A percentile compares a stretch with the other conserved stretches of the same genome.
Evolutionary conservation across 2,888 invertebrate genomes (phyloP).

Genomic region (Mesochorus sp.): DNA sequence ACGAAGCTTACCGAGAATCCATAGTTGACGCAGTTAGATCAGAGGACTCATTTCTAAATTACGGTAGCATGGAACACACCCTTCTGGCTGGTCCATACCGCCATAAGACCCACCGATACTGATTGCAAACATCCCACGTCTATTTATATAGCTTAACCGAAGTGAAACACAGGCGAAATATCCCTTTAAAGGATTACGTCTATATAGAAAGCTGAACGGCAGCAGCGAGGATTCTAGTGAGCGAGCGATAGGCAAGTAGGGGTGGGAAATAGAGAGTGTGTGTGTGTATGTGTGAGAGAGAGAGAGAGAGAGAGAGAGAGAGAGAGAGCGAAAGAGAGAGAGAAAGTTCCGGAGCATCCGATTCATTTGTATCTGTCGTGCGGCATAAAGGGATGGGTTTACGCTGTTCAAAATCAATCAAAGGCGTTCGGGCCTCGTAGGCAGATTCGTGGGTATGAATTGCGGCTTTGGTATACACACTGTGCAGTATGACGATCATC

Average conservation of each 20-base stretch:
- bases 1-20: constrained; percentile 16
- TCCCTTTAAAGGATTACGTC: constrained; percentile 81
- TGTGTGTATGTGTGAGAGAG: neutral
- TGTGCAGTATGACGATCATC: constrained; percentile 20
- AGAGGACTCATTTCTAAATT: constrained; percentile 76
- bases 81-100: constrained; percentile 40
- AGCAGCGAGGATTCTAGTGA: constrained; percentile 33
- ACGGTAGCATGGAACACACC: constrained; percentile 63
- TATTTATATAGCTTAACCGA: constrained; percentile 81
- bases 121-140: constrained; percentile 80
- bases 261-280: constrained; percentile 3
- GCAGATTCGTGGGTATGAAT: constrained; percentile 76
- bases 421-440: constrained; percentile 72
- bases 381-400: constrained; percentile 66
- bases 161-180: constrained; percentile 78
- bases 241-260: constrained; percentile 7
- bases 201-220: constrained; percentile 67
- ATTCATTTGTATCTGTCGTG: constrained; percentile 81
- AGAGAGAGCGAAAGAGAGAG: constrained; percentile 19
- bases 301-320: constrained; percentile 2
- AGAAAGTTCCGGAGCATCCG: constrained; percentile 71
- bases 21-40: constrained; percentile 23
- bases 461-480: constrained; percentile 62
- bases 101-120: constrained; percentile 69
- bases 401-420: constrained; percentile 79